phyloP scores from a whole-genome alignment of 2,888 invertebrate species.

The Ormia ochracea region DNA sequence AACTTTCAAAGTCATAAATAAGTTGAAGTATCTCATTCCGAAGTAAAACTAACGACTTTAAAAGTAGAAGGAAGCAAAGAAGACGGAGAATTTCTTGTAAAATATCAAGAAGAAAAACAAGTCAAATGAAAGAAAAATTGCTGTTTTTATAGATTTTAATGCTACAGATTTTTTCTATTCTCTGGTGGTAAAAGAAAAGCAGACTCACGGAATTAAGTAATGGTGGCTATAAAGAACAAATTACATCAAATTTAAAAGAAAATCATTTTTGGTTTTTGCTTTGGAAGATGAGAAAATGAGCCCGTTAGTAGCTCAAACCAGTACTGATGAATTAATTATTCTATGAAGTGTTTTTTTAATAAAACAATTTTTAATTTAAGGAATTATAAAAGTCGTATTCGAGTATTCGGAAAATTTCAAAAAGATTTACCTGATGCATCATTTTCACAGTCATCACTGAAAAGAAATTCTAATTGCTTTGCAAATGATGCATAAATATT shows the following conservation, averaged over 20 bases:
- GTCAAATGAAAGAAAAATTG: conserved; percentile 10
- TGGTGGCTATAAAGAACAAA: neutral
- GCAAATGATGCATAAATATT: no score
- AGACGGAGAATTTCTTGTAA: neutral
- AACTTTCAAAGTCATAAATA: conserved; percentile 59
- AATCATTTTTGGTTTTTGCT: neutral
- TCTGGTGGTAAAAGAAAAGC: conserved; percentile 5
- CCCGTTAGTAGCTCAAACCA: neutral
- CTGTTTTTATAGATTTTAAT: conserved; percentile 12
- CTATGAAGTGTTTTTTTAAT: no score
- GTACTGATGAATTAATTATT: no score
- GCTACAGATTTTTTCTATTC: neutral
- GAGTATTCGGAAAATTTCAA: no score
- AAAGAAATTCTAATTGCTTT: no score
- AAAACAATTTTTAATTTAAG: no score
- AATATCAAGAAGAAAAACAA: conserved; percentile 23
- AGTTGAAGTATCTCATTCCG: conserved; percentile 51
- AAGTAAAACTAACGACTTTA: conserved; percentile 41
- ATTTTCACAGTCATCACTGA: no score
- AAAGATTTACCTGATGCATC: no score
- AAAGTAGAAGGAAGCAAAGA: conserved; percentile 10
- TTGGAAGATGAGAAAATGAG: neutral
- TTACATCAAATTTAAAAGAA: neutral
- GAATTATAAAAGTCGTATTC: no score
- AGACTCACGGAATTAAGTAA: neutral